A percentile compares a stretch with the other conserved stretches of the same genome.
Evolutionary conservation across 2,113 vertebrate genomes (phyloP).

Genomic region (Gymnogyps californianus): DNA sequence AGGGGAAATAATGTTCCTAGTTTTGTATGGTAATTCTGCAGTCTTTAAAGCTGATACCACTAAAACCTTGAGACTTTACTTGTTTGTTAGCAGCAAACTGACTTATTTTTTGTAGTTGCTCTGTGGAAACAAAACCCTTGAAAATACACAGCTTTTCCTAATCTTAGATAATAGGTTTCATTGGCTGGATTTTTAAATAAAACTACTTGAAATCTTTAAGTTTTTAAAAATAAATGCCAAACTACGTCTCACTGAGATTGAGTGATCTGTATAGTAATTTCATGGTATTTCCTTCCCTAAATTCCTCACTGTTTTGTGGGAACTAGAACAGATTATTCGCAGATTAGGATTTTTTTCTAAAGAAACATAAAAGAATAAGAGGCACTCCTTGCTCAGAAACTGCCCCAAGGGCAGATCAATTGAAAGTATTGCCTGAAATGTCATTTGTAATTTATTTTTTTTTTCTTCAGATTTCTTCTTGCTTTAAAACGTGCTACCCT

Average conservation of each 20-base stretch:
- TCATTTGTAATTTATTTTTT: neutral
- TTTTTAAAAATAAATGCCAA: neutral
- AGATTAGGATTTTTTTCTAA: neutral
- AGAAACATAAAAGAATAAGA: neutral
- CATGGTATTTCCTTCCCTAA: neutral
- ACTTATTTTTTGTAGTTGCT: neutral
- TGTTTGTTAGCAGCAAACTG: neutral
- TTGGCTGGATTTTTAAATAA: neutral
- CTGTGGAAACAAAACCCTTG: neutral
- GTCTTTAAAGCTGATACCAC: neutral
- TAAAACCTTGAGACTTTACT: neutral
- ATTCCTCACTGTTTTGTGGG: neutral
- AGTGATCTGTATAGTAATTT: neutral
- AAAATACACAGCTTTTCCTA: neutral
- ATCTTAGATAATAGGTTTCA: neutral
- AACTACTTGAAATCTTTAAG: neutral
- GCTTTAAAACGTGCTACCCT: neutral
- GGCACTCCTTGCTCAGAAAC: neutral
- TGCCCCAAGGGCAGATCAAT: neutral
- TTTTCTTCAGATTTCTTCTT: neutral
- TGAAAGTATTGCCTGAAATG: neutral
- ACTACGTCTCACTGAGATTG: neutral
- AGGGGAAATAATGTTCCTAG: neutral
- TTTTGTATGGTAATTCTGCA: neutral
- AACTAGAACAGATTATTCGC: neutral